Evolutionary conservation across 2,888 invertebrate genomes (phyloP), one percentile per base, ranked within the genome.

Genomic region (Cephalotes varians): DNA sequence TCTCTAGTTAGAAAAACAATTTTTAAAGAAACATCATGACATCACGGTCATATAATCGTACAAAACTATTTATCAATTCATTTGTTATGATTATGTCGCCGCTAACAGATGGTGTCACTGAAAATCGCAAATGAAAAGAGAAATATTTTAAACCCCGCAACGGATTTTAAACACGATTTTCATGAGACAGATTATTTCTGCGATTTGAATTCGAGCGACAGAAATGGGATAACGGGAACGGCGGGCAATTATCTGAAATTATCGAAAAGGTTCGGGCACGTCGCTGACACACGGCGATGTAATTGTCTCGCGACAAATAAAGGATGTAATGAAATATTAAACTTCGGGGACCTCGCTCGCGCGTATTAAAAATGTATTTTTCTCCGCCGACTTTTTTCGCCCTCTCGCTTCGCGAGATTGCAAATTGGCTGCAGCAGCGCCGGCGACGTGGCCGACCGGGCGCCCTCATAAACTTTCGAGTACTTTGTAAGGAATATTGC

Each of bases 381-480:
- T 51, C 82, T 65, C 74, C 81, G 31, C 31, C 51, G 31, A 44
- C 62, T 62, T 80, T 21, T 65, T 54, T 81, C 51, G 67, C 28
- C 44, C 65, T 73, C 72, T 72, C 54, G 60, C 64, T 73, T 62
- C 60, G 58, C 40, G 65, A 88, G 86, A 89, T 89, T 86, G 79
- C 86, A 88, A 85, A 86, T 89, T 87, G 62, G 18, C 49, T 77
- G 73, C 65, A 72, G 69, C 51, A 49, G 49, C 64, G 49, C 7
- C 37, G 80, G 60, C 58, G 44, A 65, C 49, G 54, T 65, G 21
- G 47, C 37, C 74, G 51, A 31, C 40, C 40, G 44, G 28, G 71
- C 58, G 62, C 49, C 28, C 84, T 88, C 83, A 88, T 89, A 86
- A 89, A 88, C 74, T 83, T 83, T 73, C 85, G 69, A 85, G 85